Evolutionary conservation across 2,888 invertebrate species (phyloP).

Genomic region (Lepidonotus clava): DNA sequence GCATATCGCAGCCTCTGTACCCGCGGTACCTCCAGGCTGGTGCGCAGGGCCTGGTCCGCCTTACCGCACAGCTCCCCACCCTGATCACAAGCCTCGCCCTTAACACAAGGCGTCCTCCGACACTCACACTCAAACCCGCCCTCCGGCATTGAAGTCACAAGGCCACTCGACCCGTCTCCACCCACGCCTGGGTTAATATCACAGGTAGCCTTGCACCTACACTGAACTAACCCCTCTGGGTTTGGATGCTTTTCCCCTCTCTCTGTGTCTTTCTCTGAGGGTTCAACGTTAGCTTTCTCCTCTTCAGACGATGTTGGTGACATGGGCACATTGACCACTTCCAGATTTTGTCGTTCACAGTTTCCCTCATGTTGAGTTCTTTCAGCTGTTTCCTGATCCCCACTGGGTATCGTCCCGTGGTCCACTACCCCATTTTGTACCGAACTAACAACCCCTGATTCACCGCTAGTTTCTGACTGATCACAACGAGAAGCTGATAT

Average conservation of each 20-base stretch:
- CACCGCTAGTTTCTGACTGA: not conserved
- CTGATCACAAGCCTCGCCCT: too few relatives aligned
- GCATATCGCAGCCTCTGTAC: conserved; percentile 63
- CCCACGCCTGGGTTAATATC: not conserved
- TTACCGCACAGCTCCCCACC: not conserved
- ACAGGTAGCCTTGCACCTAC: not conserved
- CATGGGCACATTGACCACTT: not conserved
- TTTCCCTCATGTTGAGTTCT: not conserved
- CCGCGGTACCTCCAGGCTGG: conserved; percentile 55
- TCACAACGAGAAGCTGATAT: too few relatives aligned
- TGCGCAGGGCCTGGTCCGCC: not conserved
- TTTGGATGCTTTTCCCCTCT: not conserved
- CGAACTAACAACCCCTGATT: not conserved
- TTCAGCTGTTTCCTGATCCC: not conserved
- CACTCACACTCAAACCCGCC: not conserved
- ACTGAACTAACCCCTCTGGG: not conserved
- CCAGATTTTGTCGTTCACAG: not conserved
- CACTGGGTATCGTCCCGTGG: not conserved
- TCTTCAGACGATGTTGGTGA: conserved; percentile 17
- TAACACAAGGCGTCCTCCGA: too few relatives aligned
- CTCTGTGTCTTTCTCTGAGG: not conserved
- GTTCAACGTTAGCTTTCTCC: conserved; percentile 20
- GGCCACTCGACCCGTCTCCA: not conserved
- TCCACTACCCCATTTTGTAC: not conserved
- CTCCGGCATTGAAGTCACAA: not conserved